A percentile compares a stretch with the other conserved stretches of the same genome.
Conservation (phyloP, 2,113 vertebrate genomes). For the Pristiophorus japonicus region DNA sequence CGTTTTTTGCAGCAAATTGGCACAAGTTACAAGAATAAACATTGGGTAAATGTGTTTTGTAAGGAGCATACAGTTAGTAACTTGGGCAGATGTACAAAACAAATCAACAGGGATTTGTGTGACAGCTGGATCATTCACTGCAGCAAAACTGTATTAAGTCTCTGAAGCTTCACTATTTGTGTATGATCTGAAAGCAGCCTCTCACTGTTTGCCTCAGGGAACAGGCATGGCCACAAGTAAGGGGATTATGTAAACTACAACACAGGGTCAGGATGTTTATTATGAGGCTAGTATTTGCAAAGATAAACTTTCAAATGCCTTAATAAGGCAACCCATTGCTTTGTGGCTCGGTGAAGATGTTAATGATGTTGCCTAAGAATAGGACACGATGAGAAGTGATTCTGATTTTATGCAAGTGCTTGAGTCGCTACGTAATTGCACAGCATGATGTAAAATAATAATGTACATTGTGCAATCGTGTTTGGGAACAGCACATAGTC, state of each 20-base stretch:
- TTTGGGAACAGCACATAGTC: neutral
- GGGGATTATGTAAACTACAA: constrained; percentile 34
- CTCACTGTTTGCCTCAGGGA: constrained; percentile 44
- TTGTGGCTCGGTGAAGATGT: constrained; percentile 33
- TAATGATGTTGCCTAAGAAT: neutral
- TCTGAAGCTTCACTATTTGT: constrained; percentile 39
- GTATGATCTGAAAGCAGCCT: constrained; percentile 23
- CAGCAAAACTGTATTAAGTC: constrained; percentile 24
- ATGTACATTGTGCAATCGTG: too few relatives aligned
- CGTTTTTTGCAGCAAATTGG: neutral
- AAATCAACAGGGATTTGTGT: constrained; percentile 15
- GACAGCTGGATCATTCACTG: constrained; percentile 32
- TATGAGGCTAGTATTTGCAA: constrained; percentile 41
- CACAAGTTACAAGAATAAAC: neutral
- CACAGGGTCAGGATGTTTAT: constrained; percentile 42
- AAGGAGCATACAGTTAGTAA: constrained; percentile 13
- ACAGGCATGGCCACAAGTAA: constrained; percentile 32
- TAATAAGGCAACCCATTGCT: constrained; percentile 48
- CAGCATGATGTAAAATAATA: neutral
- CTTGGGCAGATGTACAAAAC: constrained; percentile 16
- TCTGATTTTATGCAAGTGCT: neutral
- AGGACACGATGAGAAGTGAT: neutral
- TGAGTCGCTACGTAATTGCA: neutral
- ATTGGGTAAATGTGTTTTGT: neutral
- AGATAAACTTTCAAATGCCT: constrained; percentile 45